Conservation (phyloP, 2,888 invertebrate species). For the Athrips mouffetella region DNA sequence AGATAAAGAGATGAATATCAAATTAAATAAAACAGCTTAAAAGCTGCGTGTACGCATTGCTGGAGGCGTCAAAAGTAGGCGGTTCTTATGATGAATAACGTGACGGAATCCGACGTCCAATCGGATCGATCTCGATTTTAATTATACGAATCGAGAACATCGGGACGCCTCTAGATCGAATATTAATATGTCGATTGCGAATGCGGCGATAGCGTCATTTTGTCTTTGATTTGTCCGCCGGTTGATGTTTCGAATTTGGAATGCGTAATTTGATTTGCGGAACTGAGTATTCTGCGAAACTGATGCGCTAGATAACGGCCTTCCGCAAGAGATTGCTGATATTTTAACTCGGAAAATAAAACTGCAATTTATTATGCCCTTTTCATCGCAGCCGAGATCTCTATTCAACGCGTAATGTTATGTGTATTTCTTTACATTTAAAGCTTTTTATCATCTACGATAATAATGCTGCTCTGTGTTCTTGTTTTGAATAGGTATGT, state of each 20-base stretch:
- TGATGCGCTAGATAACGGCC: constrained; percentile 47
- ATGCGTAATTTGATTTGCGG: constrained; percentile 69
- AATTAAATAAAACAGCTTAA: constrained; percentile 55
- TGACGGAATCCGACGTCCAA: constrained; percentile 72
- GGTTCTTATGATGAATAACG: constrained; percentile 70
- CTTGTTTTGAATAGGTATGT: background rate
- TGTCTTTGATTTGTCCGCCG: constrained; percentile 59
- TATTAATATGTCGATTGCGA: constrained; percentile 74
- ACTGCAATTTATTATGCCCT: constrained; percentile 37
- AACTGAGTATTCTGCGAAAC: constrained; percentile 61
- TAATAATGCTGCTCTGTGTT: background rate
- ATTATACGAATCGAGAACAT: constrained; percentile 75
- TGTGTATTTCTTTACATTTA: background rate
- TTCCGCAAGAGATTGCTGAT: constrained; percentile 55
- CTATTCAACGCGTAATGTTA: constrained; percentile 23
- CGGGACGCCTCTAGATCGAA: constrained; percentile 69
- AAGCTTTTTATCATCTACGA: background rate
- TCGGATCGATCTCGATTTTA: constrained; percentile 74
- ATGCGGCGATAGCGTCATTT: constrained; percentile 54
- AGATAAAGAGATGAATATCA: constrained; percentile 46
- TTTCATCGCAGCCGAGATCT: constrained; percentile 33
- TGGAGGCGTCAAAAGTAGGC: constrained; percentile 76
- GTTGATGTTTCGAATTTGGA: constrained; percentile 60
- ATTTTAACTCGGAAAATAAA: constrained; percentile 40
- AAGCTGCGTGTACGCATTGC: constrained; percentile 69